Percentiles rank a stretch among this genome's conserved stretches.
These are phyloP conservation scores for Protula sp. DNA, from an alignment of 2,888 invertebrate genomes.

Conservation along the genomic window DNA sequence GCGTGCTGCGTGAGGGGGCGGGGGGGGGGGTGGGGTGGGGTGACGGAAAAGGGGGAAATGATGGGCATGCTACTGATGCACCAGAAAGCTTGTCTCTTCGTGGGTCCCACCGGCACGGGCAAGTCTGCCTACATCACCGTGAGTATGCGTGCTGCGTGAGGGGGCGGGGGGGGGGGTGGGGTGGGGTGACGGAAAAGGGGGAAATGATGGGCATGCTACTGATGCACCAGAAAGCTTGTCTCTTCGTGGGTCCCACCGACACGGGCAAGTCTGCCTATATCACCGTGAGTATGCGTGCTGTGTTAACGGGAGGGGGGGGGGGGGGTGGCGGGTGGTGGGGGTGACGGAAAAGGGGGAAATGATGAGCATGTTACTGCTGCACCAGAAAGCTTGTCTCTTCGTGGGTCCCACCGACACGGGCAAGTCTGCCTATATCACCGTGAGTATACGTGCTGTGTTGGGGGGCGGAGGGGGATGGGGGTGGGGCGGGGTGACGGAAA, in stretches of 20 bases:
- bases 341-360: conserved; percentile 78
- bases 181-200: conserved; percentile 80
- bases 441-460: conserved; percentile 36
- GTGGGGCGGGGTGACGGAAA: too few relatives aligned
- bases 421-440: conserved; percentile 54
- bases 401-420: conserved; percentile 62
- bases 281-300: conserved; percentile 38
- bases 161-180: too few relatives aligned
- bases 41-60: too few relatives aligned
- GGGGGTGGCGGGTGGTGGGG: too few relatives aligned
- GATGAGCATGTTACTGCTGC: conserved; percentile 72
- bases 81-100: conserved; percentile 76
- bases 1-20: too few relatives aligned
- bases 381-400: conserved; percentile 77
- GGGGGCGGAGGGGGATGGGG: too few relatives aligned
- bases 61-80: conserved; percentile 75
- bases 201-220: conserved; percentile 74
- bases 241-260: conserved; percentile 67
- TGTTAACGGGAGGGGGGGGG: too few relatives aligned
- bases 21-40: too few relatives aligned
- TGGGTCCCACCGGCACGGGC: conserved; percentile 60
- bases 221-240: conserved; percentile 72
- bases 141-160: conserved; percentile 29
- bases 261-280: conserved; percentile 56
- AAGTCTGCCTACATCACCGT: conserved; percentile 55